Evolutionary conservation across 2,113 vertebrate genomes (phyloP).

Genomic region (Gorsachius goisagi): DNA sequence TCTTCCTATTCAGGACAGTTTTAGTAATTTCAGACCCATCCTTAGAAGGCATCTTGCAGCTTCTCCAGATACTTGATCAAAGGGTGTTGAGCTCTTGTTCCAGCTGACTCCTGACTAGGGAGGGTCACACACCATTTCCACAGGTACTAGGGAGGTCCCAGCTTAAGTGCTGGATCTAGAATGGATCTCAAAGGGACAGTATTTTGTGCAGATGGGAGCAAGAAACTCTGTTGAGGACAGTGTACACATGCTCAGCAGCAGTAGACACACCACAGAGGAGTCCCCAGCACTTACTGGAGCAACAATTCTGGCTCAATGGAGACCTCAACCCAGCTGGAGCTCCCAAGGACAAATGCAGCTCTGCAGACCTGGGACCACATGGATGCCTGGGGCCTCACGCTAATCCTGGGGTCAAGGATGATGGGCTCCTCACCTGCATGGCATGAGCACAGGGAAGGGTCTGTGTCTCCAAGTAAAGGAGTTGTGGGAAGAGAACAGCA

Average conservation of each 20-base stretch:
- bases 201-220: neutral
- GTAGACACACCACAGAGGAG: neutral
- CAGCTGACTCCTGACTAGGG: neutral
- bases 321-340: neutral
- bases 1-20: conserved; percentile 5
- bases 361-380: neutral
- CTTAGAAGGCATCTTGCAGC: neutral
- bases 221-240: neutral
- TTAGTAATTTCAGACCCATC: neutral
- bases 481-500: neutral
- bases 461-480: neutral
- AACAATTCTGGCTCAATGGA: neutral
- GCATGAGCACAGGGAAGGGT: fast-evolving
- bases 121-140: fast-evolving
- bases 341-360: fast-evolving
- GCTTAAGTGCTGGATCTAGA: neutral
- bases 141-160: neutral
- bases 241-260: neutral
- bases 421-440: neutral
- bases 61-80: neutral
- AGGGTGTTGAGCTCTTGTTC: neutral
- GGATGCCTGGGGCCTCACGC: fast-evolving
- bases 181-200: neutral
- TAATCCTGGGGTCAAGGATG: neutral
- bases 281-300: neutral